These are phyloP conservation scores for Torymus aiolomorphi DNA, from an alignment of 2,888 invertebrate genomes.

Conservation along the genomic window DNA sequence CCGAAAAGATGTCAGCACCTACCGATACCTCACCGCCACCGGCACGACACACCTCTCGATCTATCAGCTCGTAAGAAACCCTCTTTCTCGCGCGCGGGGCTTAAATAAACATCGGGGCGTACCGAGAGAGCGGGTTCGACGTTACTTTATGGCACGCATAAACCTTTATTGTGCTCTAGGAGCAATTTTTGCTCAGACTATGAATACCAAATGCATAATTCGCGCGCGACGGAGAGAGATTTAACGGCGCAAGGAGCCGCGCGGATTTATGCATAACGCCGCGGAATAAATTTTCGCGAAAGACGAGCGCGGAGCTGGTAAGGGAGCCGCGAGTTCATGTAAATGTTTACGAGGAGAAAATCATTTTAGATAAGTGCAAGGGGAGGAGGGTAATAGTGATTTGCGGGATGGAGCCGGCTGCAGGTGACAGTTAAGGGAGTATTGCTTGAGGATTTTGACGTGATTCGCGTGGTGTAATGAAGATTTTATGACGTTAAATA, in stretches of 20 bases:
- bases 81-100: slow-evolving; percentile 35
- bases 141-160: slow-evolving; percentile 71
- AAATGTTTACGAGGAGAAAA: slow-evolving; percentile 48
- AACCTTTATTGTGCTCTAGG: slow-evolving; percentile 70
- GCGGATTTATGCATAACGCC: slow-evolving; percentile 52
- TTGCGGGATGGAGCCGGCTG: too few species aligned
- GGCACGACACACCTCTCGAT: too few species aligned
- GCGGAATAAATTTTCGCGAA: slow-evolving; percentile 43
- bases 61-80: slow-evolving; percentile 22
- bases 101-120: slow-evolving; percentile 67
- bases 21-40: too few species aligned
- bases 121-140: slow-evolving; percentile 60
- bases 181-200: slow-evolving; percentile 72
- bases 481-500: too few species aligned
- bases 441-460: too few species aligned
- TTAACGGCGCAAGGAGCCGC: slow-evolving; percentile 64
- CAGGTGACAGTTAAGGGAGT: too few species aligned
- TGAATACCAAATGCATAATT: slow-evolving; percentile 72
- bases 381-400: background rate
- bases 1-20: slow-evolving; percentile 24
- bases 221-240: slow-evolving; percentile 62
- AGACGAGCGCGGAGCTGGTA: background rate
- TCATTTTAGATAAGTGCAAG: slow-evolving; percentile 31
- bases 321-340: slow-evolving; percentile 14
- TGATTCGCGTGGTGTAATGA: too few species aligned